Evolutionary conservation across 2,888 invertebrate species (phyloP).

Genomic region (Camponotus fellah): DNA sequence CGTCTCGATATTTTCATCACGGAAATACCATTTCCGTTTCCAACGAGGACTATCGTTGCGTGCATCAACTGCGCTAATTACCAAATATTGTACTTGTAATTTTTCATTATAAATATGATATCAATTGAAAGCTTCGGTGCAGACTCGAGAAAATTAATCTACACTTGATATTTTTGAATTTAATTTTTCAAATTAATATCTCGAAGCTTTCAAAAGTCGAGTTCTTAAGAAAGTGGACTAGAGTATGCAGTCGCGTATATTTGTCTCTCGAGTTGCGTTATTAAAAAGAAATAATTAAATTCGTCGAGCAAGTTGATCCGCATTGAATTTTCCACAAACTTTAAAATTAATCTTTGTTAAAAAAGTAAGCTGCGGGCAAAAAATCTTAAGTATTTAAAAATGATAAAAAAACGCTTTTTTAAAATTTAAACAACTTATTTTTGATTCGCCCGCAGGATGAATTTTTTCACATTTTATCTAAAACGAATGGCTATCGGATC

Average conservation of each 20-base stretch:
- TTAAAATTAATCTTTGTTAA: background rate
- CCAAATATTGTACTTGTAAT: background rate
- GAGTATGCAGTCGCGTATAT: background rate
- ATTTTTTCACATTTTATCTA: background rate
- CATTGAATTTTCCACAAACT: background rate
- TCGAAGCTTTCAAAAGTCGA: background rate
- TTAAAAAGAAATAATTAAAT: background rate
- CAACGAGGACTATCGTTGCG: background rate
- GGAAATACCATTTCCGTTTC: conserved; percentile 13
- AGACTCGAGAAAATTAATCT: conserved; percentile 1
- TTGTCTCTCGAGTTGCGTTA: background rate
- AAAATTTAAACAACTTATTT: background rate
- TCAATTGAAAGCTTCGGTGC: background rate
- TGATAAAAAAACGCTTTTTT: background rate
- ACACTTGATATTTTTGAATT: background rate
- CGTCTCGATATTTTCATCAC: background rate
- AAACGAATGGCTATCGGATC: background rate
- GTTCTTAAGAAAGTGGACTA: background rate
- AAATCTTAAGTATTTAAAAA: background rate
- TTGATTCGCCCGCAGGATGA: background rate
- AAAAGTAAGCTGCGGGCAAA: background rate
- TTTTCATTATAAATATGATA: background rate
- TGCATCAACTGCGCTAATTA: background rate
- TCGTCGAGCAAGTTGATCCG: background rate
- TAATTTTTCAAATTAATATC: background rate